Base-by-base conservation (phyloP, 2,113 vertebrate genomes). In the Clarias macrocephalus region DNA sequence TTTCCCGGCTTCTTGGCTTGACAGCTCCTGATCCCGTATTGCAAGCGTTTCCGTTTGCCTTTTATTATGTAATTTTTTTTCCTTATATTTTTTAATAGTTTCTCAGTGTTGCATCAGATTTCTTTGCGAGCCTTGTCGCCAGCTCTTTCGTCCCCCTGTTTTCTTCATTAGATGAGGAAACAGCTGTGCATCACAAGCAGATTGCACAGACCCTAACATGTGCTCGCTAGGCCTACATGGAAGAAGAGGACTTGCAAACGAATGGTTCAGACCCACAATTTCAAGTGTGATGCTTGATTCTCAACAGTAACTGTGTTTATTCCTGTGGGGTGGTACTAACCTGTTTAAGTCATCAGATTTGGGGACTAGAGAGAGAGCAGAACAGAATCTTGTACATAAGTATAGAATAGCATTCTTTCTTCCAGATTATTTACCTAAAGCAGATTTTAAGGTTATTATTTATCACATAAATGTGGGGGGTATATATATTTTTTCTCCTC, bases 41-140 rank as follows among this genome's bases (percentile, higher is more conserved):
- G 52, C 52, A 54, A 48, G n/a, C 42, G 16, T 28, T 52, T 48
- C 42, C 5, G 12, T 52, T 56, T 0, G 0, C 13, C 56, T 76
- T n/a, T 76, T 37, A 37, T 72, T 70, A 30, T 19, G 6, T 6
- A 1, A 1, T 48, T 48, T 5, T 48, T 48, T 48, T 48, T 8
- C 48, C 7, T 48, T 48, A 48, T 48, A 28, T 84, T 88, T 80
- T 52, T 57, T 23, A 57, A 80, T 42, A 42, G 87, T 94, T 93
- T 93, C 91, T 86, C 30, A 37, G 86, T 76, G 89, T 95, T 95
- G 93, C 94, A 94, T 95, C 94, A 94, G 84, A 65, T 75, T 88
- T 85, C 68, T 84, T 79, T 87, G 80, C 70, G 90, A 86, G 83
- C 60, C 42, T 52, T 16, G 60, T 87, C 89, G 84, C 89, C 92